A percentile compares a stretch with the other conserved stretches of the same genome.
phyloP scores from a whole-genome alignment of 2,797 vertebrate genomes.

The Silurus aristotelis region DNA sequence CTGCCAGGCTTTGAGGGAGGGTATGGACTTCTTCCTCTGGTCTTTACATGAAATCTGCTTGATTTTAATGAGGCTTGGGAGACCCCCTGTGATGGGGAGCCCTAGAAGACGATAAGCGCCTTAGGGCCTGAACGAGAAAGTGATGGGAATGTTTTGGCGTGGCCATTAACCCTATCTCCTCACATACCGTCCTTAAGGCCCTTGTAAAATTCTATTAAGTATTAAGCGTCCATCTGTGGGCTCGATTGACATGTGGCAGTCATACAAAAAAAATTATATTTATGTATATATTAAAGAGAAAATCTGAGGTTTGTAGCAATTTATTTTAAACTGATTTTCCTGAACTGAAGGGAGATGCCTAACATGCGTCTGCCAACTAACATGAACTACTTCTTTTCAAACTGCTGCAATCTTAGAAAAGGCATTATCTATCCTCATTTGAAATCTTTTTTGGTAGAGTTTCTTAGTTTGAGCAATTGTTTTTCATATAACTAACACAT shows the following conservation, averaged over 20 bases:
- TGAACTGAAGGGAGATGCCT: background rate
- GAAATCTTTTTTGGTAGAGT: background rate
- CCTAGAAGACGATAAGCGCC: slow-evolving; percentile 49
- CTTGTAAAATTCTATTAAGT: slow-evolving; percentile 79
- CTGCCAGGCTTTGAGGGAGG: slow-evolving; percentile 65
- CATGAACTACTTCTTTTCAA: background rate
- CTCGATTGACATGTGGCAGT: slow-evolving; percentile 72
- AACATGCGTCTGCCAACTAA: background rate
- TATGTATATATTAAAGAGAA: slow-evolving; percentile 5
- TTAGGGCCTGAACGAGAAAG: slow-evolving; percentile 41
- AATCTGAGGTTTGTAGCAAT: slow-evolving; percentile 1
- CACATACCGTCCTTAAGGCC: slow-evolving; percentile 62
- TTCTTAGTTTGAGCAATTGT: background rate
- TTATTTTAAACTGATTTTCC: background rate
- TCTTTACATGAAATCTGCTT: slow-evolving; percentile 78
- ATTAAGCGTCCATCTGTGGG: slow-evolving; percentile 70
- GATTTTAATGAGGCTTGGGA: slow-evolving; percentile 79
- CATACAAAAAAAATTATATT: slow-evolving; percentile 56
- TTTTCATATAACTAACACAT: background rate
- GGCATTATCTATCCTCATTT: background rate
- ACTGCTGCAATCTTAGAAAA: background rate
- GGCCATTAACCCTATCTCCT: slow-evolving; percentile 26
- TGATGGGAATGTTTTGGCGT: slow-evolving; percentile 45
- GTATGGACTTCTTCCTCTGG: slow-evolving; percentile 72
- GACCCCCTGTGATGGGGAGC: slow-evolving; percentile 77